Evolutionary conservation across 1,140 invertebrate genomes (phyloP).

Genomic region (Apis cerana): DNA sequence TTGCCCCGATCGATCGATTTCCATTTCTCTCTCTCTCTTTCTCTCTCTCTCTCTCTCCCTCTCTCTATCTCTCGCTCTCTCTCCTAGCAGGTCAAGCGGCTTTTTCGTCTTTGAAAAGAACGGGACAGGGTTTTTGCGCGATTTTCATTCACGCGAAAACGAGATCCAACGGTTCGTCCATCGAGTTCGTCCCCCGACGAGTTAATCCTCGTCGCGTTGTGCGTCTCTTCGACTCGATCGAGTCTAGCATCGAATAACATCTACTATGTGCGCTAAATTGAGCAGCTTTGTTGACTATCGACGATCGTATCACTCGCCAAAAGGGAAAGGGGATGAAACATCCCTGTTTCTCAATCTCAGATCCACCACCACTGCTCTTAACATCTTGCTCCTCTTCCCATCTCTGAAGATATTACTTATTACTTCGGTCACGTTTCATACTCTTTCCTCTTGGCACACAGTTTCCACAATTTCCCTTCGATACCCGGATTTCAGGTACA

Average conservation of each 20-base stretch:
- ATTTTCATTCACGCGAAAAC: background rate
- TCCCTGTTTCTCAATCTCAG: no score
- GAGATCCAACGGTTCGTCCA: background rate
- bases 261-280: slow-evolving; percentile 31
- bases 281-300: background rate
- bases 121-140: slow-evolving; percentile 16
- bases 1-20: background rate
- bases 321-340: slow-evolving; percentile 12
- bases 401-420: background rate
- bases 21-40: background rate
- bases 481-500: background rate
- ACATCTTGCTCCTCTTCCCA: background rate
- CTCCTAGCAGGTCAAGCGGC: no score
- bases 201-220: slow-evolving; percentile 9
- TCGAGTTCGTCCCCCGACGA: background rate
- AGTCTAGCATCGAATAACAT: background rate
- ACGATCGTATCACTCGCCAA: background rate
- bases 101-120: background rate
- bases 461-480: background rate
- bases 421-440: background rate
- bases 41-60: slow-evolving; percentile 12
- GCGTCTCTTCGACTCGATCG: slow-evolving; percentile 12
- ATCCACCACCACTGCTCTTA: no score
- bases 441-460: background rate
- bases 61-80: slow-evolving; percentile 1